Base-by-base conservation (phyloP, 1,140 invertebrate species). In the Drosophila biarmipes region DNA sequence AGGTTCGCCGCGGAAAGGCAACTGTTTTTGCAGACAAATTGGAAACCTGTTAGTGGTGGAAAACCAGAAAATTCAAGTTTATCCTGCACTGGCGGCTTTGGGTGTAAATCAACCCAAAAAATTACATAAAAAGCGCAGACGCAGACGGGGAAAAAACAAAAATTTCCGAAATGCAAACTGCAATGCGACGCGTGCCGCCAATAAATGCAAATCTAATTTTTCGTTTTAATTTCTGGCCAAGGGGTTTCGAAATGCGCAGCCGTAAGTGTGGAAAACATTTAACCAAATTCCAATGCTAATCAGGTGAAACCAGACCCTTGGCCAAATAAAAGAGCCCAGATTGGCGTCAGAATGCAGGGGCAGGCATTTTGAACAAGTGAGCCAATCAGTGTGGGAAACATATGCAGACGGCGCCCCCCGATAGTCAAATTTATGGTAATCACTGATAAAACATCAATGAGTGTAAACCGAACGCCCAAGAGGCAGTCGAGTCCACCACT, bases 11-110 rank as follows among this genome's bases (percentile, higher is more conserved):
- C 49, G 37, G 67, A 35, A 74, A 73, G 43, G 38, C 34, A n/a
- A 56, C 37, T 48, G 57, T 48, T 79, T 53, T 56, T 62, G 52
- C 57, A 51, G 57, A 29, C 53, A 58, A 64, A 69, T 51, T 62
- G 45, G 24, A 82, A 84, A 84, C 80, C 59, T 59, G 80, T 84
- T 84, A 48, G 40, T 54, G 31, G 56, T 38, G 57, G 45, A 81
- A 85, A 86, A 85, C 81, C 78, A 31, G 72, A 46, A 77, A 69
- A 86, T 81, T 86, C 82, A 86, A 86, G 82, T 86, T 86, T 78
- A 87, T 86, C 74, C 78, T 78, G 80, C 61, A 52, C 17, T 24
- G 38, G 40, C 34, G 19, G 34, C 38, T 62, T 72, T 35, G 35
- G 24, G 40, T 40, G 61, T 75, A 57, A 75, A 74, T 69, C 63